Evolutionary conservation across 2,797 vertebrate genomes (phyloP).

Genomic region (Melanotaenia trifasciata): DNA sequence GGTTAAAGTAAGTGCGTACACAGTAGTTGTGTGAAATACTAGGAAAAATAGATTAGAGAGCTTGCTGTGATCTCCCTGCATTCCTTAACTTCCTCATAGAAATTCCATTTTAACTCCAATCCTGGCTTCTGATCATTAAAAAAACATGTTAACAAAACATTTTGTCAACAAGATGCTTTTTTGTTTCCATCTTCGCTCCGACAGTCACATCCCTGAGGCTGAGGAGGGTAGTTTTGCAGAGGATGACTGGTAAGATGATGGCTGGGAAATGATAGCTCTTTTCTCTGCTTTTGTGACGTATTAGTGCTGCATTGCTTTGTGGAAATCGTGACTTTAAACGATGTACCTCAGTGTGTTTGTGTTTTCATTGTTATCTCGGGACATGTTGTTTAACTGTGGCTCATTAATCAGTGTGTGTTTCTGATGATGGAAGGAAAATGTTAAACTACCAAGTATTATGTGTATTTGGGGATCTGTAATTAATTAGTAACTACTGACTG

Average conservation of each 20-base stretch:
- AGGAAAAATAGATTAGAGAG: slow-evolving; percentile 2
- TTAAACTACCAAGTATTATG: neutral
- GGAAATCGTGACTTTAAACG: slow-evolving; percentile 63
- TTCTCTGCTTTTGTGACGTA: slow-evolving; percentile 76
- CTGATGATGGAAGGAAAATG: slow-evolving; percentile 23
- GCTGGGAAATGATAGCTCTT: slow-evolving; percentile 56
- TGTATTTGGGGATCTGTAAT: neutral
- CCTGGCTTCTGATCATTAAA: slow-evolving; percentile 18
- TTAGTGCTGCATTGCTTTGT: slow-evolving; percentile 77
- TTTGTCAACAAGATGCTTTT: slow-evolving; percentile 73
- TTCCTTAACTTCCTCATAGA: slow-evolving; percentile 36
- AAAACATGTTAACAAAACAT: slow-evolving; percentile 29
- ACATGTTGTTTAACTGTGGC: slow-evolving; percentile 64
- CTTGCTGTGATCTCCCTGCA: slow-evolving; percentile 21
- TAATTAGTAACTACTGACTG: neutral
- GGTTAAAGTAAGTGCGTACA: neutral
- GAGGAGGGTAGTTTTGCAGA: slow-evolving; percentile 94
- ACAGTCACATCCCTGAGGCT: slow-evolving; percentile 93
- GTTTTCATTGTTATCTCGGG: slow-evolving; percentile 42
- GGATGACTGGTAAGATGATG: slow-evolving; percentile 93
- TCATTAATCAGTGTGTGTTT: slow-evolving; percentile 36
- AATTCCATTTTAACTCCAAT: slow-evolving; percentile 35
- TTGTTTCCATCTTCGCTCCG: slow-evolving; percentile 77
- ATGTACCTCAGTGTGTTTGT: slow-evolving; percentile 39
- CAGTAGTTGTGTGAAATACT: no score